Evolutionary conservation across 2,113 vertebrate genomes (phyloP).

Genomic region (Hemiscyllium ocellatum): DNA sequence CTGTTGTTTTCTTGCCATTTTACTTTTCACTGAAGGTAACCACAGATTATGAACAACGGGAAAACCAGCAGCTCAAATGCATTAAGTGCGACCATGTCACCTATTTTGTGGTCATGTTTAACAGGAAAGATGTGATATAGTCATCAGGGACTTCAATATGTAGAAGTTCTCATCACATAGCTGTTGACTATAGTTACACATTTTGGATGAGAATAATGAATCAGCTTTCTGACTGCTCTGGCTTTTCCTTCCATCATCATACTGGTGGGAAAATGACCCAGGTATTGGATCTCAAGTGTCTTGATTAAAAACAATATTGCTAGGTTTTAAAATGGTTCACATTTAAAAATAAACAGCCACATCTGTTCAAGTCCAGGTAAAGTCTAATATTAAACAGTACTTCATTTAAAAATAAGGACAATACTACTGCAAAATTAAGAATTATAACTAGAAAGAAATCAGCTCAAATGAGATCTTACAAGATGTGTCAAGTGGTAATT

Average conservation of each 20-base stretch:
- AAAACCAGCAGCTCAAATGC: neutral
- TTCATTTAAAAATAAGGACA: neutral
- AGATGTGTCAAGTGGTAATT: neutral
- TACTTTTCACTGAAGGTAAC: neutral
- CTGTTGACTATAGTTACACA: neutral
- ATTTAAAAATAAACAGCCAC: neutral
- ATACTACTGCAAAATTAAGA: no score
- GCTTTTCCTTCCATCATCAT: neutral
- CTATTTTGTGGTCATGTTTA: neutral
- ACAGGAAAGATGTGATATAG: neutral
- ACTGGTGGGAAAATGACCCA: neutral
- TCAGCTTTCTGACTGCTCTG: neutral
- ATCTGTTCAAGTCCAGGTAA: neutral
- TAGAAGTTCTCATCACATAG: neutral
- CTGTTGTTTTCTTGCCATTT: neutral
- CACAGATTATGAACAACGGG: neutral
- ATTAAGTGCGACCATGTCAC: neutral
- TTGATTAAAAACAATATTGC: neutral
- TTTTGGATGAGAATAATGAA: neutral
- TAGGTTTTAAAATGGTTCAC: neutral
- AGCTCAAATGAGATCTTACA: neutral
- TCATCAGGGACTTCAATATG: neutral
- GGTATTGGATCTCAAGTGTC: neutral
- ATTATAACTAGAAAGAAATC: neutral
- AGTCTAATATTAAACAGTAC: neutral